phyloP scores from a whole-genome alignment of 2,113 vertebrate genomes.

The Chionomys nivalis region DNA sequence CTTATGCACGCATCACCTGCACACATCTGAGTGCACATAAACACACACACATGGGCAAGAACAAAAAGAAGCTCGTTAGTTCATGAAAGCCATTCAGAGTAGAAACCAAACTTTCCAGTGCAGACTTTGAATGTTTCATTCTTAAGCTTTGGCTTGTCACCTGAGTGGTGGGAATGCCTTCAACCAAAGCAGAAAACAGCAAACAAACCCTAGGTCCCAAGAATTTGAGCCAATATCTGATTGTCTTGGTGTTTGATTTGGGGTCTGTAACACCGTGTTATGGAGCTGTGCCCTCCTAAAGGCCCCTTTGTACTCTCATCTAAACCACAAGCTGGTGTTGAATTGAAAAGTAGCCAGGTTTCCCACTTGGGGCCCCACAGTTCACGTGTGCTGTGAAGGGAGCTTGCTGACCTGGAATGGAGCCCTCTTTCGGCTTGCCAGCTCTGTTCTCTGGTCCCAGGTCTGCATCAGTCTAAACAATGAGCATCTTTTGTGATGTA shows the following conservation, averaged over 20 bases:
- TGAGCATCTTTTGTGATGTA: background rate
- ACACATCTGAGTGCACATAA: background rate
- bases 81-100: constrained; percentile 83
- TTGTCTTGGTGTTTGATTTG: constrained; percentile 74
- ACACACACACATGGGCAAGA: background rate
- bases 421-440: background rate
- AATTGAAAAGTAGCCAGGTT: background rate
- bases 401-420: background rate
- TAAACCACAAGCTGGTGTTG: constrained; percentile 58
- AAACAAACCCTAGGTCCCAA: background rate
- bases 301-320: constrained; percentile 74
- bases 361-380: background rate
- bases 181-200: constrained; percentile 46
- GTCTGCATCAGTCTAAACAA: background rate
- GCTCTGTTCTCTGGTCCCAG: background rate
- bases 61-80: constrained; percentile 49
- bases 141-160: constrained; percentile 79
- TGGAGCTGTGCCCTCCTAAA: constrained; percentile 76
- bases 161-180: constrained; percentile 77
- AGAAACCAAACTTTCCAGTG: constrained; percentile 84
- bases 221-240: constrained; percentile 63
- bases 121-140: constrained; percentile 83
- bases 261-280: constrained; percentile 80
- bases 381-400: background rate
- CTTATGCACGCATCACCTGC: no score